Evolutionary conservation across 2,888 invertebrate species (phyloP).

Genomic region (Drosophila algonquin): DNA sequence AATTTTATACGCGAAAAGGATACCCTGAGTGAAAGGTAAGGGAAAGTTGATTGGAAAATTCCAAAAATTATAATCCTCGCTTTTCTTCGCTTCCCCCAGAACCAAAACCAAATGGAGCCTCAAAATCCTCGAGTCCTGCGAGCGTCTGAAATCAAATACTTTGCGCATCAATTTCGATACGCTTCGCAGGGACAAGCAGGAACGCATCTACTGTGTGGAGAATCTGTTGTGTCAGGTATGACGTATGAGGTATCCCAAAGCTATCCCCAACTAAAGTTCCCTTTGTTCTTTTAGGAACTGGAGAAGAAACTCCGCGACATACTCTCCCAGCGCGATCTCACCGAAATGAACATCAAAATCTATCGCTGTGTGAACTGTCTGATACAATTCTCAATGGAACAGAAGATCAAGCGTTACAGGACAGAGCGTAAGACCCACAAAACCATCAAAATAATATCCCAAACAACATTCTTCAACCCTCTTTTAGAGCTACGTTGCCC

Average conservation of each 20-base stretch:
- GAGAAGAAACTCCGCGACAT: conserved; percentile 84
- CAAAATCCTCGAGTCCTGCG: conserved; percentile 85
- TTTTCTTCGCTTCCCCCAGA: conserved; percentile 57
- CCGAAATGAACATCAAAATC: conserved; percentile 84
- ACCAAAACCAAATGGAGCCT: conserved; percentile 85
- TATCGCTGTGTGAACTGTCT: conserved; percentile 88
- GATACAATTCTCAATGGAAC: conserved; percentile 86
- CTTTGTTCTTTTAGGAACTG: conserved; percentile 82
- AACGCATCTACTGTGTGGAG: conserved; percentile 86
- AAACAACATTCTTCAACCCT: neutral
- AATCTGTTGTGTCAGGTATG: conserved; percentile 85
- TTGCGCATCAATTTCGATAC: conserved; percentile 87
- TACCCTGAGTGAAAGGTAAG: conserved; percentile 83
- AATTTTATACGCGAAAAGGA: conserved; percentile 85
- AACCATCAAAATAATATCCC: neutral
- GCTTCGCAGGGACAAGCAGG: conserved; percentile 85
- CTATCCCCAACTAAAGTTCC: neutral
- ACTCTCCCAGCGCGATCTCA: conserved; percentile 84
- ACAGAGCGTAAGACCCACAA: conserved; percentile 60
- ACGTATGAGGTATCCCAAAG: too few species aligned
- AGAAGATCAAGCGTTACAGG: conserved; percentile 64
- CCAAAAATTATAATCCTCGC: neutral
- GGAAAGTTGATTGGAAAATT: neutral
- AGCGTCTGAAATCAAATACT: conserved; percentile 84
- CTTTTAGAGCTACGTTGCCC: conserved; percentile 85